Evolutionary conservation across 2,797 vertebrate species (phyloP).

Genomic region (Gorsachius magnificus): DNA sequence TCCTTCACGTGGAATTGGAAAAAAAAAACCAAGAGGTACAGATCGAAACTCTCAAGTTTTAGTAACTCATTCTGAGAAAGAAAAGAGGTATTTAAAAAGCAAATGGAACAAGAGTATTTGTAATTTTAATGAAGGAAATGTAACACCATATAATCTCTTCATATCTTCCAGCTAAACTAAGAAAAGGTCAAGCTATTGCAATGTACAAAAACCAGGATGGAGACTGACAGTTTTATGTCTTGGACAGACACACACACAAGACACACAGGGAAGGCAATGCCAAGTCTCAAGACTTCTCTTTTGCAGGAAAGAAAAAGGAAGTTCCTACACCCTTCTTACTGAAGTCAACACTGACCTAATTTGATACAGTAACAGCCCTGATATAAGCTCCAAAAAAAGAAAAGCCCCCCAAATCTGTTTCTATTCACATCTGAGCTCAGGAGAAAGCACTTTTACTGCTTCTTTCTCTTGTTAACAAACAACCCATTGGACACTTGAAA

Average conservation of each 20-base stretch:
- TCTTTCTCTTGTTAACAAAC: not conserved
- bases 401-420: not conserved
- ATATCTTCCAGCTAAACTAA: not conserved
- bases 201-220: not conserved
- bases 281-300: not conserved
- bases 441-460: not conserved
- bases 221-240: not conserved
- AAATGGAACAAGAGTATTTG: not conserved
- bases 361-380: not conserved
- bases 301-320: not conserved
- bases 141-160: not conserved
- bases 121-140: not conserved
- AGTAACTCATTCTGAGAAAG: not conserved
- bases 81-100: not conserved
- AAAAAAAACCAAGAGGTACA: not conserved
- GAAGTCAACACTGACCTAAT: not conserved
- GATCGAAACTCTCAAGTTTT: not conserved
- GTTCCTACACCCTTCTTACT: not conserved
- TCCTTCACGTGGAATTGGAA: accelerated
- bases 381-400: not conserved
- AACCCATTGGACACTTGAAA: not conserved
- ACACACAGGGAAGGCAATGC: not conserved
- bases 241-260: not conserved
- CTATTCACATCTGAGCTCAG: not conserved
- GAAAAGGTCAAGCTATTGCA: not conserved